Evolutionary conservation across 1,140 invertebrate genomes (phyloP).

Genomic region (Pseudoatta argentina): DNA sequence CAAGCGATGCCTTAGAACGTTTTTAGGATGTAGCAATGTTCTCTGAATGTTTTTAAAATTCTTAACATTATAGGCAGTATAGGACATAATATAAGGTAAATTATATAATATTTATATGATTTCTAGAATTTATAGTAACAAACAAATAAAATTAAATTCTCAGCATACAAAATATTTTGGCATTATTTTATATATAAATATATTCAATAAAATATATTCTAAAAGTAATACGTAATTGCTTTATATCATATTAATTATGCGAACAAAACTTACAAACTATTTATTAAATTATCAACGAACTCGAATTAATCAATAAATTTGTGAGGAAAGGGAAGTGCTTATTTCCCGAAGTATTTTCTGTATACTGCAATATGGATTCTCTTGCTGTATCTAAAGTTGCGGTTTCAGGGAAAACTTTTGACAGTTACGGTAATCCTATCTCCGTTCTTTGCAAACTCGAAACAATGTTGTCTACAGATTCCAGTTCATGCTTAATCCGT

Average conservation of each 20-base stretch:
- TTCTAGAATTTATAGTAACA: background rate
- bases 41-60: no score
- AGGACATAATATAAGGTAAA: background rate
- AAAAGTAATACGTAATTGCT: background rate
- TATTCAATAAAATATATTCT: background rate
- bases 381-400: slow-evolving; percentile 22
- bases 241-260: background rate
- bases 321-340: background rate
- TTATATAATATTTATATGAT: background rate
- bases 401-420: slow-evolving; percentile 47
- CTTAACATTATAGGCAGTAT: no score
- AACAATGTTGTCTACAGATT: slow-evolving; percentile 53
- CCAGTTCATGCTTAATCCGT: slow-evolving; percentile 49
- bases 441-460: slow-evolving; percentile 24
- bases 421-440: slow-evolving; percentile 48
- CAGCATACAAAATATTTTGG: background rate
- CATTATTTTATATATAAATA: background rate
- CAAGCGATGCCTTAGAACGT: no score
- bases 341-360: slow-evolving; percentile 10
- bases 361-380: slow-evolving; percentile 4
- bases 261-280: background rate
- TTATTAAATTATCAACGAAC: background rate
- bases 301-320: slow-evolving; percentile 31
- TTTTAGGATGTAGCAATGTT: no score
- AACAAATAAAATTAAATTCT: background rate